phyloP scores from a whole-genome alignment of 2,113 vertebrate genomes.

The Recurvirostra avosetta region DNA sequence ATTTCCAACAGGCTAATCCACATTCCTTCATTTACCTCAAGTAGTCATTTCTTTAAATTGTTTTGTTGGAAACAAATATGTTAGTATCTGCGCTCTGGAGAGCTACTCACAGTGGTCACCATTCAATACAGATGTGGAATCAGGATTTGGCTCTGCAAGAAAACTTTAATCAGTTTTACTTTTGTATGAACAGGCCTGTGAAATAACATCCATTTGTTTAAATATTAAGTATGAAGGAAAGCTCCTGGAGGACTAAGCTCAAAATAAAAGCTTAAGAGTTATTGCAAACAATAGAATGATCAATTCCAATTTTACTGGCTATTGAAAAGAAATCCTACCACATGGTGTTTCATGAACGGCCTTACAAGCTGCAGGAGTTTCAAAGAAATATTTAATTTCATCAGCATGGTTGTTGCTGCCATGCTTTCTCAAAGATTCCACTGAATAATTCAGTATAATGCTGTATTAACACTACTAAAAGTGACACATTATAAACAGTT shows the following conservation, averaged over 20 bases:
- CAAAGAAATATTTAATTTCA: constrained; percentile 1
- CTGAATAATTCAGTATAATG: constrained; percentile 11
- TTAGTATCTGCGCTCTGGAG: neutral
- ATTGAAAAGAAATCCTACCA: neutral
- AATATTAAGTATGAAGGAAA: neutral
- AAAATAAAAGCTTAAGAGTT: neutral
- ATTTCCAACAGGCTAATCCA: neutral
- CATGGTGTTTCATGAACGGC: neutral
- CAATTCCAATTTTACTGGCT: neutral
- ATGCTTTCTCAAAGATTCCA: neutral
- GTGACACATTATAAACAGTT: neutral
- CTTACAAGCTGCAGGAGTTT: neutral
- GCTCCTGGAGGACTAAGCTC: neutral
- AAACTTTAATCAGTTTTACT: neutral
- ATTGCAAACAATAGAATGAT: neutral
- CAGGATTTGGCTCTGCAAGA: neutral
- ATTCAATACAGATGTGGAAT: neutral
- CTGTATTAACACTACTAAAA: neutral
- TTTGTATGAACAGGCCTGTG: neutral
- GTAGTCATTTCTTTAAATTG: neutral
- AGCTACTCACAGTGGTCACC: neutral
- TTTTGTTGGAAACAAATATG: neutral
- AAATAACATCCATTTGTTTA: neutral
- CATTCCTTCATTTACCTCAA: neutral
- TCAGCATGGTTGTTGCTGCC: neutral